Evolutionary conservation across 2,888 invertebrate species (phyloP).

Genomic region (Amiota communis): DNA sequence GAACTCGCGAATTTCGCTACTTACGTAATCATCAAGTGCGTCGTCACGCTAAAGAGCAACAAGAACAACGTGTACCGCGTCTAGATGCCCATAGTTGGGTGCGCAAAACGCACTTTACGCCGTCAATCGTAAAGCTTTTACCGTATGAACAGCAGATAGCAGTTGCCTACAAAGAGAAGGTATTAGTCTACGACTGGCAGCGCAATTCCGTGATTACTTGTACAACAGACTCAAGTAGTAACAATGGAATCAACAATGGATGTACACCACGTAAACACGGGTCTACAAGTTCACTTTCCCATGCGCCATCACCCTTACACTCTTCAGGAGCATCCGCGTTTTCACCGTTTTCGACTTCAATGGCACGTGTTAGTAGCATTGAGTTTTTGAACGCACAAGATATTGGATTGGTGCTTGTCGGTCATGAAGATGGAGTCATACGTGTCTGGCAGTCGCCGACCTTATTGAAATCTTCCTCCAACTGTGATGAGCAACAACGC

Average conservation of each 20-base stretch:
- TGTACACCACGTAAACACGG: conserved; percentile 41
- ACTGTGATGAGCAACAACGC: conserved; percentile 51
- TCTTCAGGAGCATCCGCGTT: neutral
- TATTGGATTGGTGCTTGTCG: conserved; percentile 80
- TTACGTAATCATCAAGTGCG: conserved; percentile 82
- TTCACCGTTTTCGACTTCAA: conserved; percentile 36
- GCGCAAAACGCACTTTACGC: conserved; percentile 84
- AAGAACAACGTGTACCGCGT: conserved; percentile 76
- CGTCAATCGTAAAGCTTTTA: conserved; percentile 87
- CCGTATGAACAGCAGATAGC: conserved; percentile 92
- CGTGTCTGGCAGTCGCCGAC: conserved; percentile 71
- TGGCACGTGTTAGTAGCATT: conserved; percentile 83
- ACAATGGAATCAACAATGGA: conserved; percentile 40
- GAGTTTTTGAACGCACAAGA: conserved; percentile 92
- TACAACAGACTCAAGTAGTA: conserved; percentile 50
- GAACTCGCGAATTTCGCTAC: conserved; percentile 83
- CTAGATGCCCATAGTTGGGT: conserved; percentile 90
- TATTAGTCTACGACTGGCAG: conserved; percentile 73
- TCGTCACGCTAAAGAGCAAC: conserved; percentile 79
- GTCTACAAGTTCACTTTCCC: neutral
- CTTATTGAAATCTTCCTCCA: neutral
- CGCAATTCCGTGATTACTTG: conserved; percentile 65
- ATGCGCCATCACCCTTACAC: conserved; percentile 7
- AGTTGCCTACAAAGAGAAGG: conserved; percentile 88
- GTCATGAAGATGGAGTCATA: conserved; percentile 82